Base-by-base conservation (phyloP, 2,797 vertebrate species). In the Mormyrus hasselquistii region DNA sequence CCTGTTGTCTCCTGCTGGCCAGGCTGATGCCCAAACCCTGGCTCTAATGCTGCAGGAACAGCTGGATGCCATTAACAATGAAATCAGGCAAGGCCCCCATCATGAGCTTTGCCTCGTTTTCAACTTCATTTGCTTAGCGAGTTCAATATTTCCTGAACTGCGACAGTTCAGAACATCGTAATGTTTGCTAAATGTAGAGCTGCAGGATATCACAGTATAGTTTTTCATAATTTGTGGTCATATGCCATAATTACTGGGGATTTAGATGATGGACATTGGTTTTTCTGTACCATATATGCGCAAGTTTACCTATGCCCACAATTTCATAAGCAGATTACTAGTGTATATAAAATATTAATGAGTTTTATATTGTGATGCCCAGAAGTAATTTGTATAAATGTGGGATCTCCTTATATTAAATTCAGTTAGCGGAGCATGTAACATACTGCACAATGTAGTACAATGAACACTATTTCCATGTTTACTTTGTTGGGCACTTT, bases 31-130 rank as follows among this genome's bases (percentile, higher is more conserved):
- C 4, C 98, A 99, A 93, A 99, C 98, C 0, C 95, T 99, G 25
- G 98, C 99, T 76, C 93, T 99, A 50, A 99, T 99, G 99, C 96
- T 99, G 91, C 99, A 99, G 93, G 99, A 99, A 62, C 99, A 99
- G 94, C 94, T 99, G 90, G 99, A 99, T 0, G 98, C 99, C 2
- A 99, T 99, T 94, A 99, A 99, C 95, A 99, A 98, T 73, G 99
- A 99, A 94, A 99, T 99, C 89, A 96, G 99, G 99, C 98, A 91
- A 8, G 88, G 57, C 8, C 41, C 19, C 3, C 1, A 47, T 19
- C 76, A 7, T 41, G 6, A 22, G 5, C 79, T 83, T 19, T 14
- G 1, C 3, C 12, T 73, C 12, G 3, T 73, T 38, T 41, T 34
- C 69, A 76, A 7, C 69, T 76, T 34, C 8, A 16, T 34, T 76